Percentiles rank a stretch among this genome's conserved stretches.
Evolutionary conservation across 2,113 vertebrate genomes (phyloP).

Genomic region (Natator depressus): DNA sequence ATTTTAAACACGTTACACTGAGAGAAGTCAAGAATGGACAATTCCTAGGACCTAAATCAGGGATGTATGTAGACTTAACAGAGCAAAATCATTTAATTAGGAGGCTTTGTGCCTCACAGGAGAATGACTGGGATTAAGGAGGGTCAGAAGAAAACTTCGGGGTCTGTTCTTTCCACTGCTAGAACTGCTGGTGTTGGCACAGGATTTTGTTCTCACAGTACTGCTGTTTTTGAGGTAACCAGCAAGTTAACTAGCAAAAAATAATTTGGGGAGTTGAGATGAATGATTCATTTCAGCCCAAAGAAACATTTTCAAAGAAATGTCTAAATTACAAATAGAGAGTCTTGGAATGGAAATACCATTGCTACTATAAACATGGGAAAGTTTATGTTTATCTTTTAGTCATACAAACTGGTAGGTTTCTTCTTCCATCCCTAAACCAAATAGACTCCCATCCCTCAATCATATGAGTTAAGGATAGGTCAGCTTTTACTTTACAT

Average conservation of each 20-base stretch:
- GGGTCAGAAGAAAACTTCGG: background rate
- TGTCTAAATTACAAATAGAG: background rate
- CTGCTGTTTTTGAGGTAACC: background rate
- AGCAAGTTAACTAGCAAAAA: background rate
- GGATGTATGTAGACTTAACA: background rate
- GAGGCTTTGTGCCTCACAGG: background rate
- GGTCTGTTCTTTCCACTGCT: background rate
- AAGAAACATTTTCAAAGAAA: background rate
- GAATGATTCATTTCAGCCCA: background rate
- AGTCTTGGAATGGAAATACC: background rate
- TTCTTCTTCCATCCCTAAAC: background rate
- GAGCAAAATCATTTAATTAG: background rate
- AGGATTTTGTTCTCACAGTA: background rate
- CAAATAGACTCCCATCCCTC: background rate
- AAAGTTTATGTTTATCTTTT: background rate
- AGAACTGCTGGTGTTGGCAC: background rate
- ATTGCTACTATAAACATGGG: fast-evolving
- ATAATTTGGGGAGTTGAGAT: background rate
- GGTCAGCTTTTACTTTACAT: background rate
- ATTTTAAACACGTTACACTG: background rate
- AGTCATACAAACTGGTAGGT: background rate
- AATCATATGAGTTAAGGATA: background rate
- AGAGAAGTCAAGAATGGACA: background rate
- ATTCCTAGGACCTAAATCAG: background rate
- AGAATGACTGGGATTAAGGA: background rate